phyloP scores from a whole-genome alignment of 2,888 invertebrate species.

The Agrotis ipsilon region DNA sequence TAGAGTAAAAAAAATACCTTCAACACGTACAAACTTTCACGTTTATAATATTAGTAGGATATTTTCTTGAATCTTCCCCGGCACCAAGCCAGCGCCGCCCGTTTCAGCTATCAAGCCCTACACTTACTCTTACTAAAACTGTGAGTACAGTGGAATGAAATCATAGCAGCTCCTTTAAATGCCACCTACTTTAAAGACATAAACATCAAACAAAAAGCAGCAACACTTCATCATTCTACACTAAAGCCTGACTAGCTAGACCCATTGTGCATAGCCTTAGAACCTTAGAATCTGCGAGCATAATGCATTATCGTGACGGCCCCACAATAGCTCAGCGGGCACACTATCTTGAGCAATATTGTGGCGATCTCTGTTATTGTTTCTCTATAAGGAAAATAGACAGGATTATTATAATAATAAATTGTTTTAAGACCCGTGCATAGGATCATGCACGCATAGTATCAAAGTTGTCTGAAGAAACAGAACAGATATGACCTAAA shows the following conservation, averaged over 20 bases:
- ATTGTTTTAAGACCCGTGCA: background rate
- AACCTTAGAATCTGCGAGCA: conserved; percentile 32
- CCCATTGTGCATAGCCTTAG: conserved; percentile 50
- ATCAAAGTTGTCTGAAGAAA: background rate
- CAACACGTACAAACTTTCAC: too few relatives aligned
- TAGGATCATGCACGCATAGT: background rate
- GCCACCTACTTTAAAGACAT: background rate
- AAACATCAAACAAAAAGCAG: conserved; percentile 16
- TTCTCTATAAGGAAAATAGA: conserved; percentile 24
- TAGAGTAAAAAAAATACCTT: too few relatives aligned
- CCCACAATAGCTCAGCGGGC: conserved; percentile 35
- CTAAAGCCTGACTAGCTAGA: conserved; percentile 23
- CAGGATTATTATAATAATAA: conserved; percentile 31
- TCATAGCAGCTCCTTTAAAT: background rate
- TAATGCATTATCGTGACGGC: conserved; percentile 51
- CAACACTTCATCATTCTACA: conserved; percentile 25
- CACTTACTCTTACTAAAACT: too few relatives aligned
- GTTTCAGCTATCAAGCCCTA: too few relatives aligned
- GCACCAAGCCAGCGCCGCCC: too few relatives aligned
- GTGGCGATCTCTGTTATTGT: conserved; percentile 50
- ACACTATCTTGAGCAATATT: conserved; percentile 49
- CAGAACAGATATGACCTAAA: too few relatives aligned
- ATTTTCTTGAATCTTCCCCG: too few relatives aligned
- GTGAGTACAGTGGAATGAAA: background rate
- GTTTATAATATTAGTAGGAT: too few relatives aligned